phyloP scores from a whole-genome alignment of 2,888 invertebrate genomes.

The Allolobophora icterica region DNA sequence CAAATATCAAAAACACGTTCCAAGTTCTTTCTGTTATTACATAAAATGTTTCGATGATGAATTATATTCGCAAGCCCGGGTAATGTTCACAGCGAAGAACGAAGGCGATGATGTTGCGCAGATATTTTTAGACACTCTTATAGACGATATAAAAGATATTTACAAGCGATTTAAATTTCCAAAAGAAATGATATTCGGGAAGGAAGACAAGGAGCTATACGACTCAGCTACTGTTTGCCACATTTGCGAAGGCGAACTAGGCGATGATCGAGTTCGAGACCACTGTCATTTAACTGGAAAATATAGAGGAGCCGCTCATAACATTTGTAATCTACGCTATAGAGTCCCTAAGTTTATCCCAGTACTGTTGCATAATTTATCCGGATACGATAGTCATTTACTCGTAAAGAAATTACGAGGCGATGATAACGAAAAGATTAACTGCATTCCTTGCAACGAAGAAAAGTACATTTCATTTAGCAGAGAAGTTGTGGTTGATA shows the following conservation, averaged over 20 bases:
- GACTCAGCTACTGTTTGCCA: background rate
- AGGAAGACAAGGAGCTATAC: background rate
- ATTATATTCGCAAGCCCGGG: background rate
- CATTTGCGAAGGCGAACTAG: background rate
- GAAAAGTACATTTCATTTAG: background rate
- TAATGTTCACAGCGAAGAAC: background rate
- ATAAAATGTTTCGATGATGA: background rate
- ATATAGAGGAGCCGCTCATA: conserved; percentile 10
- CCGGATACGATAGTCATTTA: background rate
- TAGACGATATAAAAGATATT: no score
- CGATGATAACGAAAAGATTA: background rate
- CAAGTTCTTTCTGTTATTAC: background rate
- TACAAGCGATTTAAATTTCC: background rate
- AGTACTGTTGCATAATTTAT: background rate
- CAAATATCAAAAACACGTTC: conserved; percentile 13
- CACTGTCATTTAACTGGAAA: background rate
- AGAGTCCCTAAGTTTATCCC: background rate
- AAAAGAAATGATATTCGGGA: background rate
- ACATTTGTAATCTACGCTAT: background rate
- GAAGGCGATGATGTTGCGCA: conserved; percentile 14
- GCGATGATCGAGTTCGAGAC: background rate
- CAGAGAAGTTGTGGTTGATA: background rate
- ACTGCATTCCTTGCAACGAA: background rate
- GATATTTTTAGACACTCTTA: background rate
- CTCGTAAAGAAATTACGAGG: background rate